A percentile compares a stretch with the other conserved stretches of the same genome.
Conservation (phyloP, 2,113 vertebrate species). For the Siniperca knerii region DNA sequence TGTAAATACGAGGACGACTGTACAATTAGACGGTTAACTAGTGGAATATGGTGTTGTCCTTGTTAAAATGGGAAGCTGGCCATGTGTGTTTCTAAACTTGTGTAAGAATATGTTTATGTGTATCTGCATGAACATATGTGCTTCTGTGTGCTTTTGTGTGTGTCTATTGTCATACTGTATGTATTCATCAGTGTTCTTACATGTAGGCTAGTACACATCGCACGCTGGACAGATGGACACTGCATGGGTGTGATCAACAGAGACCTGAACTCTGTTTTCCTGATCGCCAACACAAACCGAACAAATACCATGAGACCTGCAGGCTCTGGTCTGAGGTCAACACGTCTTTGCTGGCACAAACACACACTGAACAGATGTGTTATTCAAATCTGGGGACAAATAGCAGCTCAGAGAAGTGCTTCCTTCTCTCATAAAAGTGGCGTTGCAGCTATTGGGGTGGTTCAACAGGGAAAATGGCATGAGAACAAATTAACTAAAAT, state of each 20-base stretch:
- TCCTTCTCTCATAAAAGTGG: constrained; percentile 19
- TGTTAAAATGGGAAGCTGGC: constrained; percentile 63
- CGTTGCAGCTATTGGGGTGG: not conserved
- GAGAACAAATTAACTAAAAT: not conserved
- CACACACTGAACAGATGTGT: constrained; percentile 67
- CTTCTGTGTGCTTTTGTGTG: constrained; percentile 1
- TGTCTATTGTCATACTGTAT: constrained; percentile 32
- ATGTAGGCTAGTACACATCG: constrained; percentile 13
- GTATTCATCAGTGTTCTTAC: constrained; percentile 35
- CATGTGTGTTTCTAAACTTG: constrained; percentile 36
- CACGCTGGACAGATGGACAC: constrained; percentile 69
- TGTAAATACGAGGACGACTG: constrained; percentile 64
- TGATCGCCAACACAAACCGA: constrained; percentile 42
- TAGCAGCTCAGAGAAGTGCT: constrained; percentile 22
- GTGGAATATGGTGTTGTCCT: constrained; percentile 64
- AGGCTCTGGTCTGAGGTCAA: constrained; percentile 57
- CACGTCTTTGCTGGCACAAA: constrained; percentile 64
- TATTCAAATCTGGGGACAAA: constrained; percentile 47
- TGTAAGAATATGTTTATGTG: constrained; percentile 25
- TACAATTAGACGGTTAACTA: constrained; percentile 69
- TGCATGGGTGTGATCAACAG: constrained; percentile 55
- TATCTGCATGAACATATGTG: constrained; percentile 1
- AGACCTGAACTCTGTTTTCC: constrained; percentile 55
- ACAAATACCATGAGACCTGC: constrained; percentile 59
- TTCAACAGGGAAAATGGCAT: not conserved